Base-by-base conservation (phyloP, 1,140 invertebrate genomes). In the Gryllus bimaculatus region DNA sequence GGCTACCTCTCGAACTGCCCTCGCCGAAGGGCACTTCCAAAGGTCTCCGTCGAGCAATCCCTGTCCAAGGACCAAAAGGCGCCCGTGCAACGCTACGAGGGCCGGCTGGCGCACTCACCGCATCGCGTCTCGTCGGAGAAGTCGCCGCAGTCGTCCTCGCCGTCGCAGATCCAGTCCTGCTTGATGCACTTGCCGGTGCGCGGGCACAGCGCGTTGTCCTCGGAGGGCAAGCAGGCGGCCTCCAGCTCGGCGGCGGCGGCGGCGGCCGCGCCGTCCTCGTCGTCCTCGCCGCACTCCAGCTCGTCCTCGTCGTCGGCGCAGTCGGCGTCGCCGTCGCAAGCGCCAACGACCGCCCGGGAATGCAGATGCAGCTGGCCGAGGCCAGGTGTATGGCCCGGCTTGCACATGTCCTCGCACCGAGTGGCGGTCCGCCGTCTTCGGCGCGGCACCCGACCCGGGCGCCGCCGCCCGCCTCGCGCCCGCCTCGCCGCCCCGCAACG, bases 41-140 rank as follows among this genome's bases (percentile, higher is more conserved):
- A 39, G 26, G 26, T 39, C 26, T 39, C 26, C 5, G 26, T n/a
- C n/a, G n/a, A n/a, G n/a, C n/a, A n/a, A n/a, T n/a, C n/a, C n/a
- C n/a, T n/a, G n/a, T n/a, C n/a, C n/a, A n/a, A n/a, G n/a, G n/a
- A n/a, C n/a, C n/a, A n/a, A n/a, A n/a, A n/a, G n/a, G n/a, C n/a
- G n/a, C n/a, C n/a, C n/a, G n/a, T n/a, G n/a, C n/a, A n/a, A n/a
- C n/a, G n/a, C n/a, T n/a, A n/a, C n/a, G n/a, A n/a, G n/a, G n/a
- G n/a, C 26, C 26, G 26, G 26, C 26, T 74, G 74, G n/a, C 10
- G 7, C 48, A 80, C 85, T 86, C 85, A 89, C 92, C 91, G 83
- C 93, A 94, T 82, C 91, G 91, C 8, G 92, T 93, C 85, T 95
- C 95, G 84, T 96, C 94, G 7, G 92, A 93, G 82, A 90, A 93